Evolutionary conservation across 2,888 invertebrate genomes (phyloP), one percentile per base, ranked within the genome.

Genomic region (Crocallis elinguaria): DNA sequence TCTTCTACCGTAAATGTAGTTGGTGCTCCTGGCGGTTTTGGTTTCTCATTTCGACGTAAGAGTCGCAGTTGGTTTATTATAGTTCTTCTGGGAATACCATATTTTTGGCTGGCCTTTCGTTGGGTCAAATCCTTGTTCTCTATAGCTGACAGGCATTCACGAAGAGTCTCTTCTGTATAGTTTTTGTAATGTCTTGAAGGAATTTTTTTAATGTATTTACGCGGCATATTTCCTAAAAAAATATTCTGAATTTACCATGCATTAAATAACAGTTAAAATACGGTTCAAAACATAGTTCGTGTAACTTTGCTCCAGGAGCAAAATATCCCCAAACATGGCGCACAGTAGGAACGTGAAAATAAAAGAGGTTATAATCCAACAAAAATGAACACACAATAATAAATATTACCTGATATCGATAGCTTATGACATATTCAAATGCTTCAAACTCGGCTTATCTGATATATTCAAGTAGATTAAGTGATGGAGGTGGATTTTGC

Each of bases 131-230:
- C 19, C 19, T 36, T 36, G 16, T 36, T 36, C 52, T 49, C 44
- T 46, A 54, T 54, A n/a, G 54, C 50, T 23, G 38, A 36, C 44
- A 50, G 44, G 48, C 51, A 51, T 48, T 48, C 23, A 8, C 23
- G 23, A n/a, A n/a, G n/a, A 23, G 30, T 39, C 45, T 37, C 12
- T 5, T 33, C 49, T 41, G 33, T n/a, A 27, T 27, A 33, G 33
- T 35, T 49, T 50, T 52, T 54, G 33, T 57, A 53, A 57, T 60
- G 46, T 52, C 57, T 51, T 48, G 43, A n/a, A n/a, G n/a, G n/a
- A n/a, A n/a, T n/a, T n/a, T n/a, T 23, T 7, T 7, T 23, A 6
- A 23, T 7, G 8, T 23, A 23, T 23, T 23, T 23, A 2, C 23
- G 23, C 1, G 23, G 7, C 23, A 23, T 23, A 5, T 23, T 23